These are phyloP conservation scores for Bufo gargarizans DNA, from an alignment of 2,113 vertebrate genomes.

Conservation along the genomic window DNA sequence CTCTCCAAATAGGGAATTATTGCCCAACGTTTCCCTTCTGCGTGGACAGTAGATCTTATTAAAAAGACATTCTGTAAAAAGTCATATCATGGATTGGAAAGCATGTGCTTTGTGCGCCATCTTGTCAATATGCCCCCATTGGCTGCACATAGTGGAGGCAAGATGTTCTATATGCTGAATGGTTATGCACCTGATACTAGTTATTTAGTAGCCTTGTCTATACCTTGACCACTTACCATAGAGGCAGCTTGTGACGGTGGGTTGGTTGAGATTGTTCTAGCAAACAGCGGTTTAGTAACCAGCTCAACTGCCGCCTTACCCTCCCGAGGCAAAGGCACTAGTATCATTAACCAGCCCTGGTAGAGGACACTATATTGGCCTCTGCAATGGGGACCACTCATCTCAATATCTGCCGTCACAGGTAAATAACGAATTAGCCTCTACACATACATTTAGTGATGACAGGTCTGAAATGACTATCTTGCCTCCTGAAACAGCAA, in stretches of 20 bases:
- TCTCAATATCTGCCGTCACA: too few relatives aligned
- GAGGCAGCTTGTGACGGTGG: neutral
- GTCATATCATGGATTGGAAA: neutral
- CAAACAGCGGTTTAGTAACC: neutral
- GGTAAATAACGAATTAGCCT: neutral
- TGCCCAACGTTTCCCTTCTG: neutral
- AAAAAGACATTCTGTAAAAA: neutral
- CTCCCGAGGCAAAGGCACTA: neutral
- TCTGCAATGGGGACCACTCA: too few relatives aligned
- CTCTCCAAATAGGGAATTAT: neutral
- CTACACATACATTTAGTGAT: neutral
- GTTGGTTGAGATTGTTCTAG: neutral
- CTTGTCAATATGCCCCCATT: neutral
- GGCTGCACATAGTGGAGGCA: neutral
- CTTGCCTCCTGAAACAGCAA: neutral
- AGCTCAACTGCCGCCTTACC: neutral
- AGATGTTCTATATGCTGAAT: neutral
- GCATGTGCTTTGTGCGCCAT: neutral
- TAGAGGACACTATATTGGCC: too few relatives aligned
- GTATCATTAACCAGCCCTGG: too few relatives aligned
- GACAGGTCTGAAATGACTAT: neutral
- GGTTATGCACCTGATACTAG: neutral
- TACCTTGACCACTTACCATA: neutral
- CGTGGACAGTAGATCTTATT: neutral
- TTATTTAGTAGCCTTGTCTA: neutral